phyloP scores from a whole-genome alignment of 2,888 invertebrate species.

The Argyresthia albistria region DNA sequence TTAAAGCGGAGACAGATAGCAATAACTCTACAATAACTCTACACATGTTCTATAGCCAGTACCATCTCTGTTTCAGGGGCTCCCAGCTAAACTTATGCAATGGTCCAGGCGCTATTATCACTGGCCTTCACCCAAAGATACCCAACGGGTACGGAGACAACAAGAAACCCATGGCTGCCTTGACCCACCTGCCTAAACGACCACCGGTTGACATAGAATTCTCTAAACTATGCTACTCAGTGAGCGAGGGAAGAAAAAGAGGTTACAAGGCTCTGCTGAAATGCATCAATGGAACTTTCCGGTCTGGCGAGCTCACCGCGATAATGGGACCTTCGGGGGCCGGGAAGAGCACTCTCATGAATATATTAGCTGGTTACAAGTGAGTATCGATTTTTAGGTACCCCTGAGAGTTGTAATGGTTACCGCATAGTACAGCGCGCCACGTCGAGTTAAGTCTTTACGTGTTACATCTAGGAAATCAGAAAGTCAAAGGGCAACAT shows the following conservation, averaged over 20 bases:
- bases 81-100: conserved; percentile 84
- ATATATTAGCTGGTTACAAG: conserved; percentile 91
- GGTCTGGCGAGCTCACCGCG: conserved; percentile 92
- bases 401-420: background rate
- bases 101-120: conserved; percentile 69
- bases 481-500: no score
- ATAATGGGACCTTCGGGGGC: conserved; percentile 95
- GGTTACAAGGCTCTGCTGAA: conserved; percentile 91
- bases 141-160: conserved; percentile 80
- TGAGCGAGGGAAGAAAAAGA: conserved; percentile 85
- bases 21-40: no score
- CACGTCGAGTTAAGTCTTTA: no score
- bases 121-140: conserved; percentile 76
- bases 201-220: conserved; percentile 94
- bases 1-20: no score
- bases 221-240: conserved; percentile 88
- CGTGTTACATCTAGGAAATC: no score
- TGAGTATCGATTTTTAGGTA: conserved; percentile 47
- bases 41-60: no score
- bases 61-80: conserved; percentile 64
- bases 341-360: conserved; percentile 88
- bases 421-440: no score
- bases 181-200: conserved; percentile 87
- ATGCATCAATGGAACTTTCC: conserved; percentile 90
- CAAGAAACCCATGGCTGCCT: conserved; percentile 81